Percentiles rank a stretch among this genome's conserved stretches.
Conservation (phyloP, 2,113 vertebrate species). For the Heteronetta atricapilla region DNA sequence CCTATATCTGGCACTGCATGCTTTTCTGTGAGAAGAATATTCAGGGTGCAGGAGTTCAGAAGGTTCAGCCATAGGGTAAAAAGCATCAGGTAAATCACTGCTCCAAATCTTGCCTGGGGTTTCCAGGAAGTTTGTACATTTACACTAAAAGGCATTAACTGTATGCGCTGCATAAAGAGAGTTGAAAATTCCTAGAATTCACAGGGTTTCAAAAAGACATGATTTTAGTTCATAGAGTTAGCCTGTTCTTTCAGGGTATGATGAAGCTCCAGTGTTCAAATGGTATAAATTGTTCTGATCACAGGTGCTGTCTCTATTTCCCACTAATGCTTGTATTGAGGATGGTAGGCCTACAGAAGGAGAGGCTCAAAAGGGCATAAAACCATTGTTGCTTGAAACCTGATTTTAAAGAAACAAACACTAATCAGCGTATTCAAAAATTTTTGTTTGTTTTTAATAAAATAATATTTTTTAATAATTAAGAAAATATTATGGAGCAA, state of each 20-base stretch:
- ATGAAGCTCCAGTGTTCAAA: not conserved
- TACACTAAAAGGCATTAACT: not conserved
- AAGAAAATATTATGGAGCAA: not conserved
- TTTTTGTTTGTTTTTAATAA: slow-evolving; percentile 46
- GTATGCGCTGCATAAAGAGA: not conserved
- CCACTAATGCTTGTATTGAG: not conserved
- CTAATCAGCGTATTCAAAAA: not conserved
- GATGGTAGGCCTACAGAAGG: not conserved
- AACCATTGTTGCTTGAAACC: not conserved
- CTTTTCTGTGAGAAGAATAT: not conserved
- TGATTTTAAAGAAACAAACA: not conserved
- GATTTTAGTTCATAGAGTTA: not conserved
- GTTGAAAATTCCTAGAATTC: not conserved
- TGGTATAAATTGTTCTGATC: not conserved
- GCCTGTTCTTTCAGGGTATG: not conserved
- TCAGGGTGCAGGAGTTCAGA: not conserved
- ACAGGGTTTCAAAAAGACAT: not conserved
- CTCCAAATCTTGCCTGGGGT: not conserved
- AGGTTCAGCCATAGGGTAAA: not conserved
- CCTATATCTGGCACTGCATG: not conserved
- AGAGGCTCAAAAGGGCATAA: not conserved
- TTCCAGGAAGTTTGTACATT: not conserved
- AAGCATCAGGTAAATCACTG: not conserved
- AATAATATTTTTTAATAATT: not conserved
- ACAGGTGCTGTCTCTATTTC: not conserved